These are phyloP conservation scores for Oxytorus armatus DNA, from an alignment of 2,888 invertebrate species.

Conservation along the genomic window DNA sequence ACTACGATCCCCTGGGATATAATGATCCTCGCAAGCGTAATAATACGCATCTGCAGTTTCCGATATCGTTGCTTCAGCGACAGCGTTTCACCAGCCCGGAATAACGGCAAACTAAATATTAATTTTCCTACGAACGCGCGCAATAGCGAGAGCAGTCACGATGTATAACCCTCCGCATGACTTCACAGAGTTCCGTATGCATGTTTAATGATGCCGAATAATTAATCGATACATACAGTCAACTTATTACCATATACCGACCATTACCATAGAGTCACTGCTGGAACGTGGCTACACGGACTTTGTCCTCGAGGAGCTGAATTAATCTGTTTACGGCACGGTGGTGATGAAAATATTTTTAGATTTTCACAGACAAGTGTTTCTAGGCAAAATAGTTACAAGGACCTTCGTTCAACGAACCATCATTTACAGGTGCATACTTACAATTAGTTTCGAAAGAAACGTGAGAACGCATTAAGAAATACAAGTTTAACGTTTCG, in stretches of 20 bases:
- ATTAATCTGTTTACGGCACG: constrained; percentile 38
- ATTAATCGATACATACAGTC: constrained; percentile 67
- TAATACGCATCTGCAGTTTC: not conserved
- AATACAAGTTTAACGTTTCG: no score
- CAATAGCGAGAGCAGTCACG: constrained; percentile 53
- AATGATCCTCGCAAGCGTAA: constrained; percentile 24
- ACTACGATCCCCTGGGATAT: not conserved
- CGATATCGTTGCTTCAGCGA: constrained; percentile 11
- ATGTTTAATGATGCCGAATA: constrained; percentile 68
- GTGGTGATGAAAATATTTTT: not conserved
- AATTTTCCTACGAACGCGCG: constrained; percentile 48
- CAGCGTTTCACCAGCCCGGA: constrained; percentile 38
- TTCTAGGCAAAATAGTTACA: no score
- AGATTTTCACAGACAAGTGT: no score
- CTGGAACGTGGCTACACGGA: constrained; percentile 21
- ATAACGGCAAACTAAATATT: constrained; percentile 60
- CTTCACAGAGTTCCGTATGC: constrained; percentile 65
- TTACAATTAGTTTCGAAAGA: no score
- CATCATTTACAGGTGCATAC: no score
- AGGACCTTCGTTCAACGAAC: no score
- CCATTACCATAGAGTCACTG: constrained; percentile 52
- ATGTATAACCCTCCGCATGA: constrained; percentile 60
- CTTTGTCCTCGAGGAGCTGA: not conserved
- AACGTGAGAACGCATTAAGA: no score
- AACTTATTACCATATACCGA: constrained; percentile 63